Conservation (phyloP, 2,797 vertebrate genomes). For the Smutsia gigantea region DNA sequence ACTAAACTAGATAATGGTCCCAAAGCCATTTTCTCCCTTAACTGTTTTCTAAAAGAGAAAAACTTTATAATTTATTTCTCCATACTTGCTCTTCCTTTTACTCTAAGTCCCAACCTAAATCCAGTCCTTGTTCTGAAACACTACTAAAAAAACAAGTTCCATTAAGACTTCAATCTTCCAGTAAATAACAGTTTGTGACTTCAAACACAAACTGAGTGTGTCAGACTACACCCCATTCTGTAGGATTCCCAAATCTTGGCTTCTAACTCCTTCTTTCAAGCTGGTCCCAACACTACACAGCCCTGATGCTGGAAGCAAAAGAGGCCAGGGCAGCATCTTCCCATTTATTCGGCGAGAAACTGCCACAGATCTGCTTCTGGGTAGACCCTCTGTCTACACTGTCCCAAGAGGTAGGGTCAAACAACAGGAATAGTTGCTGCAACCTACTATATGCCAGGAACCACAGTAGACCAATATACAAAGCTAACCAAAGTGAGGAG, state of each 20-base stretch:
- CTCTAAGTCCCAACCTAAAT: slow-evolving; percentile 46
- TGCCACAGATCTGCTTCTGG: background rate
- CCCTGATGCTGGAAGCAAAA: background rate
- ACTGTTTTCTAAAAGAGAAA: slow-evolving; percentile 1
- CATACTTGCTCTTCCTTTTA: slow-evolving; percentile 25
- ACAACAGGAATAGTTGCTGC: background rate
- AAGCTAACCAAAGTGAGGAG: background rate
- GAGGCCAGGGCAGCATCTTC: background rate
- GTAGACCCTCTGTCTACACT: background rate
- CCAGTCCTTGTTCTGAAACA: slow-evolving; percentile 44
- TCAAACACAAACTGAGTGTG: slow-evolving; percentile 9
- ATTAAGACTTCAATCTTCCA: slow-evolving; percentile 51
- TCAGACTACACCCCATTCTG: background rate
- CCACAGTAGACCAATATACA: background rate
- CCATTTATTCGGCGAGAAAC: background rate
- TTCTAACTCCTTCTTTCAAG: background rate
- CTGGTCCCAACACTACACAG: background rate
- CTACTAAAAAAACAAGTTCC: slow-evolving; percentile 38
- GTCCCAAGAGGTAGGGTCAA: background rate
- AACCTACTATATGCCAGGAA: background rate
- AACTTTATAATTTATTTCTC: background rate
- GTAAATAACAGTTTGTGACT: slow-evolving; percentile 9
- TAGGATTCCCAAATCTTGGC: background rate
- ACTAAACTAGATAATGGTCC: background rate
- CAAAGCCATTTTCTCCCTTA: background rate